Evolutionary conservation across 2,113 vertebrate species (phyloP).

Genomic region (Mungos mungo): DNA sequence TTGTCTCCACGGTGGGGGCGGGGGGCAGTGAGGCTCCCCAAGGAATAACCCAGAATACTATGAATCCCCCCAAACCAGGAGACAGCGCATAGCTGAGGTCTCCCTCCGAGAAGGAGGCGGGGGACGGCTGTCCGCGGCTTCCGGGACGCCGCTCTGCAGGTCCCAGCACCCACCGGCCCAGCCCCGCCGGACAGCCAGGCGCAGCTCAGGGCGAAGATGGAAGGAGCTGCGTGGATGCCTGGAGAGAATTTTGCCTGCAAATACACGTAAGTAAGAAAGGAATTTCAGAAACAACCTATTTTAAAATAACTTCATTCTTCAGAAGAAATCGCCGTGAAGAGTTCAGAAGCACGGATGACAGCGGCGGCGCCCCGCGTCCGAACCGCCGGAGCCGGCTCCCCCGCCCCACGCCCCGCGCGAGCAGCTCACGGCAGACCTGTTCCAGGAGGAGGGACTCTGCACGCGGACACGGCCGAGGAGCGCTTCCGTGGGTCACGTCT

Average conservation of each 20-base stretch:
- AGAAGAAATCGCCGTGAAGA: not conserved
- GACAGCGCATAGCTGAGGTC: accelerated
- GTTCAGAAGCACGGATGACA: too few relatives aligned
- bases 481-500: not conserved
- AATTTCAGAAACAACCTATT: not conserved
- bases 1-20: accelerated
- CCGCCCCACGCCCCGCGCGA: accelerated
- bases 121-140: accelerated
- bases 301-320: not conserved
- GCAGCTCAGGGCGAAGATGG: accelerated
- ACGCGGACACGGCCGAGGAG: accelerated
- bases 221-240: accelerated
- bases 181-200: not conserved
- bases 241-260: not conserved
- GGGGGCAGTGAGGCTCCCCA: not conserved
- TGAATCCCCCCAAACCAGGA: not conserved
- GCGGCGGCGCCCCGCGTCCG: accelerated
- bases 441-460: accelerated
- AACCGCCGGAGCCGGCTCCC: accelerated
- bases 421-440: not conserved
- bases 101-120: accelerated
- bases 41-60: accelerated
- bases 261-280: accelerated
- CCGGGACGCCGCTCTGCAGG: not conserved
- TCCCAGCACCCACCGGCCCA: not conserved